A percentile compares a stretch with the other conserved stretches of the same genome.
Evolutionary conservation across 1,140 invertebrate species (phyloP).

Genomic region (Pissodes strobi): DNA sequence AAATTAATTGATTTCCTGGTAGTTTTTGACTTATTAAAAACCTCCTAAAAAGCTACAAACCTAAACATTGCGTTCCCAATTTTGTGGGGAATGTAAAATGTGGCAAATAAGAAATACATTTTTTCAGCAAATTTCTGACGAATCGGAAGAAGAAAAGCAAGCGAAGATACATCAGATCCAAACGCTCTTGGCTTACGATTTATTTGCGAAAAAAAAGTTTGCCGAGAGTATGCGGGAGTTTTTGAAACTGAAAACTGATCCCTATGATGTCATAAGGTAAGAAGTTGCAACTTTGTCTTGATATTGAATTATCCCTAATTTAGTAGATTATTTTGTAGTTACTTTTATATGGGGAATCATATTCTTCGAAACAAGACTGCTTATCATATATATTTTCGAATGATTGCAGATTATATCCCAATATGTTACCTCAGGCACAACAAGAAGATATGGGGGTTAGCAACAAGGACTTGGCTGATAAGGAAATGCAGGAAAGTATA

Average conservation of each 20-base stretch:
- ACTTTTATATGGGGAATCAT: no score
- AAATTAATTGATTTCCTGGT: no score
- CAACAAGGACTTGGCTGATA: constrained; percentile 61
- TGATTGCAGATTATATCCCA: constrained; percentile 62
- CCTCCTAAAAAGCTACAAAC: no score
- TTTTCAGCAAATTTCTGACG: constrained; percentile 82
- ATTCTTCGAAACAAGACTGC: neutral
- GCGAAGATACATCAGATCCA: constrained; percentile 86
- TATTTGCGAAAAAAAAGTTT: constrained; percentile 88
- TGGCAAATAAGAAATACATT: no score
- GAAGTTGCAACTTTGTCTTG: neutral
- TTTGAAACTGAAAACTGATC: constrained; percentile 85
- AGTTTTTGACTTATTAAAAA: no score
- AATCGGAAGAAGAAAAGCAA: constrained; percentile 77
- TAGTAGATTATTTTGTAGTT: no score
- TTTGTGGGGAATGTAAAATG: no score
- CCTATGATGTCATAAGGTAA: constrained; percentile 86
- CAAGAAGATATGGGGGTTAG: constrained; percentile 61
- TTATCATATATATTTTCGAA: neutral
- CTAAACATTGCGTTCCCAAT: no score
- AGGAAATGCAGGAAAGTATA: constrained; percentile 86
- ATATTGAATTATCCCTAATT: no score
- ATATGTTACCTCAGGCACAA: constrained; percentile 75
- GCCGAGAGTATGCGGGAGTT: constrained; percentile 90
- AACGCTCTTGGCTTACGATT: constrained; percentile 85